These are phyloP conservation scores for Glaucidium brasilianum DNA, from an alignment of 2,113 vertebrate species.

Conservation along the genomic window DNA sequence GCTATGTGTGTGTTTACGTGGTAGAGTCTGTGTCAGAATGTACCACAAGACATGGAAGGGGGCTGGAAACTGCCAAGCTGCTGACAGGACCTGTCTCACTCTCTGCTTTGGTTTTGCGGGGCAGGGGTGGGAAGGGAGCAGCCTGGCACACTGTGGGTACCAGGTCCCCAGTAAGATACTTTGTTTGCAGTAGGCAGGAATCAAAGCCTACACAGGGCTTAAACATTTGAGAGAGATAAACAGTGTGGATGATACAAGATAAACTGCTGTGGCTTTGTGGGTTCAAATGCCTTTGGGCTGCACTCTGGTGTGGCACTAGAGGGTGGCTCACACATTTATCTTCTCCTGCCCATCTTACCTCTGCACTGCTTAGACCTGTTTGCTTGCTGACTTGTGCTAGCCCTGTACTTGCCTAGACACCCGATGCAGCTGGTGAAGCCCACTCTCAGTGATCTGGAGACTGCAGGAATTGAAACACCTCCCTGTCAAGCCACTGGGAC, in stretches of 20 bases:
- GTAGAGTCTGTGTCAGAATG: not conserved
- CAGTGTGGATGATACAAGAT: not conserved
- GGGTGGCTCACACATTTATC: not conserved
- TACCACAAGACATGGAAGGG: not conserved
- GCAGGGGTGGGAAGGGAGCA: not conserved
- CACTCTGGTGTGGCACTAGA: not conserved
- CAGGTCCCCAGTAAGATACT: not conserved
- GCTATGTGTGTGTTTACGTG: not conserved
- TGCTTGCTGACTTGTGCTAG: not conserved
- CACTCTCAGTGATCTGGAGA: fast-evolving
- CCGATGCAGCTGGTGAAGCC: not conserved
- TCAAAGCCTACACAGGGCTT: not conserved
- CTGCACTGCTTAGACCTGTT: not conserved
- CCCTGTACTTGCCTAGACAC: not conserved
- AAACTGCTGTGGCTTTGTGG: not conserved
- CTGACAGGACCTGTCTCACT: not conserved
- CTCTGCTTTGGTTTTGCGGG: not conserved
- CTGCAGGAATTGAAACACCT: not conserved
- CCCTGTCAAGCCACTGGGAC: not conserved
- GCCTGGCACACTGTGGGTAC: not conserved
- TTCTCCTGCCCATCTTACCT: not conserved
- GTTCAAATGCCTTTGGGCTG: not conserved
- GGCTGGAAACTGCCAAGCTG: not conserved
- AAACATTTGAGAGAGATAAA: not conserved
- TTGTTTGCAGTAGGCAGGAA: not conserved